phyloP scores from a whole-genome alignment of 2,797 vertebrate species.

The Tolypeutes matacus region DNA sequence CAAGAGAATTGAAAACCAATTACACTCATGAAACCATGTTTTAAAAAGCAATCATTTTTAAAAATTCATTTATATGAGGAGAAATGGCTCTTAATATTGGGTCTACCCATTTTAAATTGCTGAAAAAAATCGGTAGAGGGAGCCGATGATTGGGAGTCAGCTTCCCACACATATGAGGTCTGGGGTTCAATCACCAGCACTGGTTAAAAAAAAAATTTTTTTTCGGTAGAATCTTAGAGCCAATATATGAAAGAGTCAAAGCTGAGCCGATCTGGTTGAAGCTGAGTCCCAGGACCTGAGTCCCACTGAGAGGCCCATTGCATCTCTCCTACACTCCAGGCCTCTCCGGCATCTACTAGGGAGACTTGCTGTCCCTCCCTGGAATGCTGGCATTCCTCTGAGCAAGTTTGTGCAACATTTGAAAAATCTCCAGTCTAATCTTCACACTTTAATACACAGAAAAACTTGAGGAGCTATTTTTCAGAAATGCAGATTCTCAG shows the following conservation, averaged over 20 bases:
- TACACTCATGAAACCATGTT: conserved; percentile 17
- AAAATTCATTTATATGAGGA: not conserved
- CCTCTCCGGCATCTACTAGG: not conserved
- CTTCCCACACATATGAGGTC: too few relatives aligned
- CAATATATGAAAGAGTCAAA: not conserved
- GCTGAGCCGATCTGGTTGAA: too few relatives aligned
- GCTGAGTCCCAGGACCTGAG: too few relatives aligned
- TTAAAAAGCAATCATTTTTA: not conserved
- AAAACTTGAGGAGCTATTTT: not conserved
- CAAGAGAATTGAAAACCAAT: conserved; percentile 45
- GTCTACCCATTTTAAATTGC: not conserved
- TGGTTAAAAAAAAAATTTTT: too few relatives aligned
- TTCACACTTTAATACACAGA: not conserved
- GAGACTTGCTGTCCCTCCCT: not conserved
- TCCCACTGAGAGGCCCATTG: not conserved
- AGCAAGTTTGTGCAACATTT: not conserved
- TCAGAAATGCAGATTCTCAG: not conserved
- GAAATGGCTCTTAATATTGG: not conserved
- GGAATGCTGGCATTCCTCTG: not conserved
- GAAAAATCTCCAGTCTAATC: not conserved
- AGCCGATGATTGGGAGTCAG: too few relatives aligned
- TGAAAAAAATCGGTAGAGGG: not conserved
- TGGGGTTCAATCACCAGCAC: too few relatives aligned
- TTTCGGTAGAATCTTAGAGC: not conserved
- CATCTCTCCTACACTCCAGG: not conserved